Evolutionary conservation across 2,113 vertebrate genomes (phyloP), one percentile per base, ranked within the genome.

Genomic region (Capricornis sumatraensis): DNA sequence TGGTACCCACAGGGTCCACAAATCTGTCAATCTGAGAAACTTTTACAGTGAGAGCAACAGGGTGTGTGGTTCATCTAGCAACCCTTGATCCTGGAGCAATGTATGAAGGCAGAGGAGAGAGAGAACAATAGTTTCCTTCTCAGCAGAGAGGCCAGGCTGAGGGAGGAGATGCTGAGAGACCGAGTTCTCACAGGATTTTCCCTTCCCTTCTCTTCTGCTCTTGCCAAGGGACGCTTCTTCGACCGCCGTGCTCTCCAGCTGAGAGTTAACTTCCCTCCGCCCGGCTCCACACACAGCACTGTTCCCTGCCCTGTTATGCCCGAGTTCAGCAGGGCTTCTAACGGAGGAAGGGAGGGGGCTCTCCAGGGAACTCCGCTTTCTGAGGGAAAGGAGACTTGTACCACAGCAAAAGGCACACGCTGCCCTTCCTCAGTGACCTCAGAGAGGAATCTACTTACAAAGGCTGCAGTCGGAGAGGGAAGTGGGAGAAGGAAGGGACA

Each of bases 291-390:
- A 98, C 96, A 97, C 97, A 95, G 33, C 89, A 94, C 57, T 94
- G 64, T 95, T 83, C 85, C 97, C 96, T 98, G 98, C 90, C 83
- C 97, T 97, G 10, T 53, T 87, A 89, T 67, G 97, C 93, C 97
- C 91, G 47, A 97, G 96, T 98, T 98, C 86, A 98, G 95, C 87
- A 97, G 95, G 96, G 95, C 97, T 97, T 98, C 98, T 28, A 86
- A 89, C 81, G 87, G 98, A 98, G 97, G 97, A 98, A 98, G 97
- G 97, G 96, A 71, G 50, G 50, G 1, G 87, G 76, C 87, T 88
- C 82, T 97, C 74, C 97, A 98, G 97, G 98, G 97, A 98, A 96
- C 93, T 97, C 86, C 97, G 96, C 98, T 98, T 97, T 98, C 97
- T 96, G 98, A 98, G 96, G 97, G 98, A 97, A 98, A 98, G 98